phyloP scores from a whole-genome alignment of 2,888 invertebrate species.

The Mythimna loreyi region DNA sequence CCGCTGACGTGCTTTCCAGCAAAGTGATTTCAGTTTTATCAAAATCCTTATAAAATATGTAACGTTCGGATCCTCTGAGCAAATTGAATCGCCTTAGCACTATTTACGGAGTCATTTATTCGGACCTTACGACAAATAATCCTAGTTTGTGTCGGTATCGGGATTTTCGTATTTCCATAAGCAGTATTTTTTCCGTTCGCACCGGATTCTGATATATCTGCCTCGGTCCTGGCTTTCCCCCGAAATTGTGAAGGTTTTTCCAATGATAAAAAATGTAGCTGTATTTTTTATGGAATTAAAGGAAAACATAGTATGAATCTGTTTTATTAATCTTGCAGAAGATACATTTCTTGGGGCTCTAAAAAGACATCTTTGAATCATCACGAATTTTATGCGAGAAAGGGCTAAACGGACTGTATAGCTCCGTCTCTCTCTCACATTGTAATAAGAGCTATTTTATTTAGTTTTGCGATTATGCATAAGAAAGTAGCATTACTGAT shows the following conservation, averaged over 20 bases:
- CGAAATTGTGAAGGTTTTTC: slow-evolving; percentile 33
- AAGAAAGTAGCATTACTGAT: too few species aligned
- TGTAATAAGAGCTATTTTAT: too few species aligned
- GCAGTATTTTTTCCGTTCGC: slow-evolving; percentile 64
- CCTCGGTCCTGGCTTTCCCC: slow-evolving; percentile 18
- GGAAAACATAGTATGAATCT: slow-evolving; percentile 32
- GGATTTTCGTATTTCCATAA: slow-evolving; percentile 71
- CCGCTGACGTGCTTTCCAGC: neutral
- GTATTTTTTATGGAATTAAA: slow-evolving; percentile 46
- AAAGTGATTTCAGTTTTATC: slow-evolving; percentile 25
- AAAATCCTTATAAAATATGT: slow-evolving; percentile 58
- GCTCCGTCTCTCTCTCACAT: too few species aligned
- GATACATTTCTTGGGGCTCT: neutral
- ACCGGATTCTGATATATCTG: slow-evolving; percentile 53
- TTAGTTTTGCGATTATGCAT: too few species aligned
- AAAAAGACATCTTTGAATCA: too few species aligned
- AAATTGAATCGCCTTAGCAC: slow-evolving; percentile 69
- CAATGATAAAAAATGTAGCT: slow-evolving; percentile 23
- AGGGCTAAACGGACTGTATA: too few species aligned
- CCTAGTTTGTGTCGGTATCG: slow-evolving; percentile 72
- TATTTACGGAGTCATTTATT: slow-evolving; percentile 72
- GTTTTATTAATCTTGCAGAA: slow-evolving; percentile 28
- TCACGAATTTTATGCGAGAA: too few species aligned
- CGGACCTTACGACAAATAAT: slow-evolving; percentile 69
- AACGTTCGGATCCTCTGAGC: slow-evolving; percentile 62